These are phyloP conservation scores for Tetramorium bicarinatum DNA, from an alignment of 2,888 invertebrate genomes.

Conservation along the genomic window DNA sequence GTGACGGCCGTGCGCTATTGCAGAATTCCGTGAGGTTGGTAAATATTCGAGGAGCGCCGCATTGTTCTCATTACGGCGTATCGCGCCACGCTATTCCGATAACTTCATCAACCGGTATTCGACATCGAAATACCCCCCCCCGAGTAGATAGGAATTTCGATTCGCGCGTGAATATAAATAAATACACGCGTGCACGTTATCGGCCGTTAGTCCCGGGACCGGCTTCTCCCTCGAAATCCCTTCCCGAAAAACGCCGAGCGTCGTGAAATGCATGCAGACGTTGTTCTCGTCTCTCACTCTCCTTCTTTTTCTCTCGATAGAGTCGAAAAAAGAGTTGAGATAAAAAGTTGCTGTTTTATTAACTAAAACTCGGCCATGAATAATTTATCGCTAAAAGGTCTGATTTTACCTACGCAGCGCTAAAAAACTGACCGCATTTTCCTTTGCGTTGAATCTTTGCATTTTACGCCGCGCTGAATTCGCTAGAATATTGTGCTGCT, in stretches of 20 bases:
- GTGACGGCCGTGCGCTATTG: slow-evolving; percentile 51
- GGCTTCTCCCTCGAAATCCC: background rate
- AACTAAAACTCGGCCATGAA: slow-evolving; percentile 26
- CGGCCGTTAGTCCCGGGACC: background rate
- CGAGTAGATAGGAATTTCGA: slow-evolving; percentile 54
- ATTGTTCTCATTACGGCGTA: slow-evolving; percentile 66
- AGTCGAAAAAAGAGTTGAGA: background rate
- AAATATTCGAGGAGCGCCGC: slow-evolving; percentile 66
- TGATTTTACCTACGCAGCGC: slow-evolving; percentile 1
- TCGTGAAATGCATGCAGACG: background rate
- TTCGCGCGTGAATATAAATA: slow-evolving; percentile 49
- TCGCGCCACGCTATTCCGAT: slow-evolving; percentile 60
- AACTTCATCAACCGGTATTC: slow-evolving; percentile 65
- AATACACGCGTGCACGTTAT: slow-evolving; percentile 34
- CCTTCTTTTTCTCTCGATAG: background rate
- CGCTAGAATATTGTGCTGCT: background rate
- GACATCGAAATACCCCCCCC: slow-evolving; percentile 54
- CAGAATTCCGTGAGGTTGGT: slow-evolving; percentile 60
- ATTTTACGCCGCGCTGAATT: background rate
- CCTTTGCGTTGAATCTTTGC: background rate
- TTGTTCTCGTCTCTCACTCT: background rate
- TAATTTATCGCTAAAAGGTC: slow-evolving; percentile 27
- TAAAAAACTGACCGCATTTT: slow-evolving; percentile 22
- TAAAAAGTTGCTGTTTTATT: slow-evolving; percentile 33
- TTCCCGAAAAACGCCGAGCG: background rate